These are phyloP conservation scores for Drosophila antonietae DNA, from an alignment of 2,888 invertebrate species.

Conservation along the genomic window DNA sequence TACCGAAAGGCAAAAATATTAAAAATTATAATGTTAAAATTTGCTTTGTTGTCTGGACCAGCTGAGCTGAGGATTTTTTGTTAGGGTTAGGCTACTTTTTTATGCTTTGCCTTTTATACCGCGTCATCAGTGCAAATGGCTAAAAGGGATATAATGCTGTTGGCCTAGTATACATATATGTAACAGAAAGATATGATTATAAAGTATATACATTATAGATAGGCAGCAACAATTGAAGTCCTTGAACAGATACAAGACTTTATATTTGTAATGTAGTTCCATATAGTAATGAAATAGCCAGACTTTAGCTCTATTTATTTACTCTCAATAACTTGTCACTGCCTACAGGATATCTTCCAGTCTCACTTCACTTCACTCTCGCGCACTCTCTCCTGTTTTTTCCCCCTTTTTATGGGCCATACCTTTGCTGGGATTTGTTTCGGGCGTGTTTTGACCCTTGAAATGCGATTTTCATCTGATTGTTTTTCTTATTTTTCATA, in stretches of 20 bases:
- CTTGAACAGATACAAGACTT: background rate
- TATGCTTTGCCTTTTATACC: conserved; percentile 23
- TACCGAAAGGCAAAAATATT: conserved; percentile 72
- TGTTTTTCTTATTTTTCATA: conserved; percentile 41
- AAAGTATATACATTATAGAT: background rate
- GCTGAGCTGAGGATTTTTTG: conserved; percentile 56
- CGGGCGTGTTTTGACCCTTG: conserved; percentile 64
- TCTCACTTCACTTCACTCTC: background rate
- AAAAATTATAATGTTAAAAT: conserved; percentile 78
- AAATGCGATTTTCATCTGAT: conserved; percentile 74
- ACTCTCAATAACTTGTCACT: background rate
- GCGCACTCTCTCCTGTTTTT: background rate
- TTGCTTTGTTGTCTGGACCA: conserved; percentile 64
- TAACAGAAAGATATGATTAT: background rate
- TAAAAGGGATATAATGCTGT: background rate
- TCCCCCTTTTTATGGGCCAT: conserved; percentile 35
- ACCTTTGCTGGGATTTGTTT: conserved; percentile 61
- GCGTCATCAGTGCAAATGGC: background rate
- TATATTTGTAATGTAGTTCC: background rate
- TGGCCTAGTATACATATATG: background rate
- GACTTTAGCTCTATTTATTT: too few species aligned
- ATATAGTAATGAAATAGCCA: background rate
- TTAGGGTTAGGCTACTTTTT: conserved; percentile 49
- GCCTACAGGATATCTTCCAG: background rate
- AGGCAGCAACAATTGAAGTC: background rate